Evolutionary conservation across 2,113 vertebrate genomes (phyloP), one percentile per base, ranked within the genome.

Genomic region (Carassius carassius): DNA sequence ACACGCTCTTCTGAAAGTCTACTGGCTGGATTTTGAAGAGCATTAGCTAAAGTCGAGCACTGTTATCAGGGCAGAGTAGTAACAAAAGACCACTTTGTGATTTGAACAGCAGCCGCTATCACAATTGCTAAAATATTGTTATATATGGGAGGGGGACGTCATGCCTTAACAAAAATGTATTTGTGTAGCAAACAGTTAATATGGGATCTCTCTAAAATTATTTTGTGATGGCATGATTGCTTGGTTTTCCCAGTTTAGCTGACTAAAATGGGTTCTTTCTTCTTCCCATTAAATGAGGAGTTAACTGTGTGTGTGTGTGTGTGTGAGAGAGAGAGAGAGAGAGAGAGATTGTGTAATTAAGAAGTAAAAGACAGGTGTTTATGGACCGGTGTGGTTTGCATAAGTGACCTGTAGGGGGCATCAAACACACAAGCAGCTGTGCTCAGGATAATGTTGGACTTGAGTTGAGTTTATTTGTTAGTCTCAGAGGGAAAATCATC

Each of bases 61-160:
- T 80, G 25, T 72, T 77, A 58, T 85, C 65, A 78, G 37, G 37
- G 19, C 78, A 56, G 86, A 62, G 8, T 25, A 47, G 60, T 72
- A 83, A 81, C 81, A 21, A 70, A 79, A 56, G 47, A 60, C 73
- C 41, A 83, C 83, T 76, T 84, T n/a, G 49, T 23, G 56, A 47
- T 47, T 47, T 47, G 11, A 77, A 54, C 4, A 14, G 21, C 32
- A 29, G 85, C 72, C 35, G 3, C 74, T 51, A 82, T 75, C 77
- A 62, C 70, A 73, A 44, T 23, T 67, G 17, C 6, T n/a, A 35
- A 77, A 74, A 77, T 65, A 84, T 47, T 16, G 49, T 12, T 21
- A 67, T 77, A 35, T 84, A 60, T 58, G 41, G 78, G 65, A 13
- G 23, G 37, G 44, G 56, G 3, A 78, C 32, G 44, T 13, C 23